These are phyloP conservation scores for Oryzias javanicus DNA, from an alignment of 2,113 vertebrate species.

Conservation along the genomic window DNA sequence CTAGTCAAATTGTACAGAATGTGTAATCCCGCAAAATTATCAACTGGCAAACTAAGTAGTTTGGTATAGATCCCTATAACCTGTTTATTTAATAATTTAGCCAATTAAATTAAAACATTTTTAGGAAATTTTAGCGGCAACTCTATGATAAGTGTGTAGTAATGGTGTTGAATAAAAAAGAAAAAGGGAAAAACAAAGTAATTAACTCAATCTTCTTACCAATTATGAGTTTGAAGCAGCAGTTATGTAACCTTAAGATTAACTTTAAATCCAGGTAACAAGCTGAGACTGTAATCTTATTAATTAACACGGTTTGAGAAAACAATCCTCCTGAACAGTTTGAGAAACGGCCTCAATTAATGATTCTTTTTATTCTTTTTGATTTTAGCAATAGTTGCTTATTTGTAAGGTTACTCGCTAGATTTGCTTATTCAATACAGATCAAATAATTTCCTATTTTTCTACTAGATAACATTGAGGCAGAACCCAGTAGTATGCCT, in stretches of 20 bases:
- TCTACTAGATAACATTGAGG: slow-evolving; percentile 80
- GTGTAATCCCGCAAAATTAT: too few relatives aligned
- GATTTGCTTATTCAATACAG: not conserved
- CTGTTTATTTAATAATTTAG: too few relatives aligned
- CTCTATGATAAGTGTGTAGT: too few relatives aligned
- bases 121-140: too few relatives aligned
- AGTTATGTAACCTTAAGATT: slow-evolving; percentile 16
- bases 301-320: slow-evolving; percentile 12
- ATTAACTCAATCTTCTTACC: not conserved
- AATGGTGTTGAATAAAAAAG: too few relatives aligned
- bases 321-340: not conserved
- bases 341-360: not conserved
- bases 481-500: slow-evolving; percentile 71
- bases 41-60: too few relatives aligned
- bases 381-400: slow-evolving; percentile 2
- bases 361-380: not conserved
- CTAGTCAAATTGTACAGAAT: too few relatives aligned
- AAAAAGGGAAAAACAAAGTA: too few relatives aligned
- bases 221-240: not conserved
- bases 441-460: not conserved
- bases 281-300: slow-evolving; percentile 14
- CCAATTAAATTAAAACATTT: too few relatives aligned
- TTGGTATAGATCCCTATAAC: too few relatives aligned
- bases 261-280: slow-evolving; percentile 11
- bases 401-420: not conserved